Evolutionary conservation across 2,888 invertebrate genomes (phyloP).

Genomic region (Chouioia cunea): DNA sequence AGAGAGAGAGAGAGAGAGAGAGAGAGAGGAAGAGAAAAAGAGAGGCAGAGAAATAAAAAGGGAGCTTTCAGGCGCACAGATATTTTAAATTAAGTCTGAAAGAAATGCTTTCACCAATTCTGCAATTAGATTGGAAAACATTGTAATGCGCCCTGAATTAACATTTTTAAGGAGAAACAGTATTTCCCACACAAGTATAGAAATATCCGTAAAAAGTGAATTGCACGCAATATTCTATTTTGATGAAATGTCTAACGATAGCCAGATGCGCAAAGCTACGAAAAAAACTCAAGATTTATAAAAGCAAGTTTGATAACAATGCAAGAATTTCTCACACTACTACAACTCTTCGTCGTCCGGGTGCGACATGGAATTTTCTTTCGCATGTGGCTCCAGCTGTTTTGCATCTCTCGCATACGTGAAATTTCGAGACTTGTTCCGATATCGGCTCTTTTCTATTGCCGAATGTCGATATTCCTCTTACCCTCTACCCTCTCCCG

Average conservation of each 20-base stretch:
- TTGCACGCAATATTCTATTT: no score
- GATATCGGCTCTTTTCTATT: conserved; percentile 48
- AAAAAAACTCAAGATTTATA: no score
- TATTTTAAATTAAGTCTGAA: no score
- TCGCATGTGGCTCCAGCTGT: conserved; percentile 52
- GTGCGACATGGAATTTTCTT: conserved; percentile 49
- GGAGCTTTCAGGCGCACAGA: conserved; percentile 16
- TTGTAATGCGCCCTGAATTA: no score
- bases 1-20: no score
- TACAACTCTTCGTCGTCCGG: conserved; percentile 30
- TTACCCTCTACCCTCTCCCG: neutral
- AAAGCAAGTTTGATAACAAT: conserved; percentile 19
- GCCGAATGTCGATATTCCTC: conserved; percentile 8
- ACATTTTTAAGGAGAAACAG: no score
- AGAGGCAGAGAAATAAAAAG: conserved; percentile 36
- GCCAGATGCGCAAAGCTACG: no score
- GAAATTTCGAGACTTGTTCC: conserved; percentile 51
- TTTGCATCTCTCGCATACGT: conserved; percentile 43
- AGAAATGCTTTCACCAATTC: no score
- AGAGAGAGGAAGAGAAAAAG: conserved; percentile 6
- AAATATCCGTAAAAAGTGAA: no score
- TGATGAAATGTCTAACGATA: no score
- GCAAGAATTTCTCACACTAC: conserved; percentile 21
- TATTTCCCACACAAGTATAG: no score
- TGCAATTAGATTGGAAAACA: no score